Percentiles rank a stretch among this genome's conserved stretches.
Conservation (phyloP, 2,888 invertebrate species). For the Rugalucina vietnamica region DNA sequence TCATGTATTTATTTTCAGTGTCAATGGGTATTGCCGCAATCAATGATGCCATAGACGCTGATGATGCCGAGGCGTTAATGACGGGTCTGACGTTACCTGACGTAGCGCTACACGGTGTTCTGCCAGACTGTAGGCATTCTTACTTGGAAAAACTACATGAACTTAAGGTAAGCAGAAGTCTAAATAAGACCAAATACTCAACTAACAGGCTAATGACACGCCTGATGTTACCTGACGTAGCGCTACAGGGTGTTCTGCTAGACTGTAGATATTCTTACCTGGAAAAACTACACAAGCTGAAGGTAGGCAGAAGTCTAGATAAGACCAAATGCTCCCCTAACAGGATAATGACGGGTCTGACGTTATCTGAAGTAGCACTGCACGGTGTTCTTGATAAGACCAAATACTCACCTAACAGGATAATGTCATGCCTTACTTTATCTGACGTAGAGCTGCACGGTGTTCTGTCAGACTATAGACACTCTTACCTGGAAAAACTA, state of each 20-base stretch:
- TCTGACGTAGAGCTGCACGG: no score
- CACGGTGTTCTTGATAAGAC: slow-evolving; percentile 76
- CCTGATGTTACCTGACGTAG: slow-evolving; percentile 71
- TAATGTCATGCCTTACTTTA: no score
- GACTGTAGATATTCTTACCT: slow-evolving; percentile 77
- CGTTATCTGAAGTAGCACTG: slow-evolving; percentile 70
- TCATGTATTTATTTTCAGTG: slow-evolving; percentile 72
- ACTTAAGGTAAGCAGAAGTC: slow-evolving; percentile 54
- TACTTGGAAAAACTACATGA: slow-evolving; percentile 77
- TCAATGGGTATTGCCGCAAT: slow-evolving; percentile 77
- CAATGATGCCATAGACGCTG: slow-evolving; percentile 76
- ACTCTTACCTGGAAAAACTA: slow-evolving; percentile 76
- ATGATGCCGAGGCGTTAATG: slow-evolving; percentile 77
- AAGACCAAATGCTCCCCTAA: no score
- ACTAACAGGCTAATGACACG: slow-evolving; percentile 74
- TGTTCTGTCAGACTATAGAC: slow-evolving; percentile 76
- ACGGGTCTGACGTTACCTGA: slow-evolving; percentile 70
- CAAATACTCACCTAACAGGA: no score
- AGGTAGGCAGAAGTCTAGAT: no score
- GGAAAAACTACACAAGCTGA: slow-evolving; percentile 68
- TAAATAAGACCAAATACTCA: no score
- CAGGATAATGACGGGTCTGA: slow-evolving; percentile 76
- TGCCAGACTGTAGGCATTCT: slow-evolving; percentile 73
- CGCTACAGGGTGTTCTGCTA: slow-evolving; percentile 74
- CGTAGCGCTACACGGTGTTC: slow-evolving; percentile 74